phyloP scores from a whole-genome alignment of 1,140 invertebrate species.

The Dinoponera quadriceps region DNA sequence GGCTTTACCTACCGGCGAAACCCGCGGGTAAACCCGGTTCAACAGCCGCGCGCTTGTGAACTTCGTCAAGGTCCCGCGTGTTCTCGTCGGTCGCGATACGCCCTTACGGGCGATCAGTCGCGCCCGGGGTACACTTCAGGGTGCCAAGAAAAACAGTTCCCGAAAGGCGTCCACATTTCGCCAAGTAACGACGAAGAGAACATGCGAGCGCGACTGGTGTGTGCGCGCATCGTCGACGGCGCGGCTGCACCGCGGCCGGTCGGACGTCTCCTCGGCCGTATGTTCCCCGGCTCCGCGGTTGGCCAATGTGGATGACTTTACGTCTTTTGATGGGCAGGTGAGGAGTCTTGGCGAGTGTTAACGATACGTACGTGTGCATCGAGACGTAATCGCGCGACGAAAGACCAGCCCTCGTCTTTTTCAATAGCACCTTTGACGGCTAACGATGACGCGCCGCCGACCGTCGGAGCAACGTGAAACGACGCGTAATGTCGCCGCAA shows the following conservation, averaged over 20 bases:
- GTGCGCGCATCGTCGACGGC: neutral
- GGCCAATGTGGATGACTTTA: slow-evolving; percentile 85
- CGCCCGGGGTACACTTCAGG: slow-evolving; percentile 72
- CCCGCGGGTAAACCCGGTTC: neutral
- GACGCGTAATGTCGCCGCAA: slow-evolving; percentile 78
- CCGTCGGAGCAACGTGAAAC: slow-evolving; percentile 61
- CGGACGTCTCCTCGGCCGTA: slow-evolving; percentile 46
- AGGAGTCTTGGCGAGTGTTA: slow-evolving; percentile 86
- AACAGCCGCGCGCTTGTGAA: neutral
- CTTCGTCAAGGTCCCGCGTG: slow-evolving; percentile 29
- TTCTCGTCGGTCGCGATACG: slow-evolving; percentile 30
- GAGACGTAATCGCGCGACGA: slow-evolving; percentile 68
- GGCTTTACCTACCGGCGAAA: slow-evolving; percentile 38
- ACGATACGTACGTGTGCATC: slow-evolving; percentile 76
- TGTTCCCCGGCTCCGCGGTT: slow-evolving; percentile 78
- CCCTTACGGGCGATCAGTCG: slow-evolving; percentile 58
- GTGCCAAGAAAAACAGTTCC: slow-evolving; percentile 79
- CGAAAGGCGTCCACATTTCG: slow-evolving; percentile 85
- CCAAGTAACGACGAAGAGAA: slow-evolving; percentile 77
- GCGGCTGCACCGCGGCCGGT: neutral
- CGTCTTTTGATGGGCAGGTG: slow-evolving; percentile 86
- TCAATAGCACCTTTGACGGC: slow-evolving; percentile 64
- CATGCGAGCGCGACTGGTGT: slow-evolving; percentile 61
- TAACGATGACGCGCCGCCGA: slow-evolving; percentile 67
- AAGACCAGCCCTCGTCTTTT: slow-evolving; percentile 64